Percentiles rank a stretch among this genome's conserved stretches.
Conservation (phyloP, 2,113 vertebrate genomes). For the Pluvialis apricaria region DNA sequence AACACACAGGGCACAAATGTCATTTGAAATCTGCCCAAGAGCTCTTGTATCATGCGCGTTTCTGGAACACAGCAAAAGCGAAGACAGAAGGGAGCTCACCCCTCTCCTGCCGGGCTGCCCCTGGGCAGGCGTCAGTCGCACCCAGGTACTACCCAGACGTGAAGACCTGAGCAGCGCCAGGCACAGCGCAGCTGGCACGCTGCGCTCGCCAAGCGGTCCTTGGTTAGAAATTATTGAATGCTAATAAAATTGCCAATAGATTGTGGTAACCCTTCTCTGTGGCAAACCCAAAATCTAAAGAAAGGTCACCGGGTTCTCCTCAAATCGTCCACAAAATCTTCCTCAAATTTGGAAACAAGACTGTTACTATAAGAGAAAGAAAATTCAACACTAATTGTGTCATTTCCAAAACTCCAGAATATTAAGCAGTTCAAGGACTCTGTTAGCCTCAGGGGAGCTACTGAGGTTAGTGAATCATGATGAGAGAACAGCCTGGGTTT, state of each 20-base stretch:
- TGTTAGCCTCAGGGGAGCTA: constrained; percentile 2
- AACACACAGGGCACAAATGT: neutral
- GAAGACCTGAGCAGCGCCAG: neutral
- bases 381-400: neutral
- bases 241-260: neutral
- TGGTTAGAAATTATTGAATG: neutral
- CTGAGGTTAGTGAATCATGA: constrained; percentile 5
- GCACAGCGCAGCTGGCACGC: neutral
- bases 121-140: rapidly evolving
- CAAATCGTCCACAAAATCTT: neutral
- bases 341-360: neutral
- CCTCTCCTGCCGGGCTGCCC: neutral
- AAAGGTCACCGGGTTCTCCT: neutral
- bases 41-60: neutral
- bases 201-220: neutral
- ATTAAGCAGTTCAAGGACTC: constrained; percentile 55
- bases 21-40: neutral
- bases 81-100: neutral
- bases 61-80: neutral
- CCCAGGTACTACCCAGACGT: neutral
- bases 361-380: neutral
- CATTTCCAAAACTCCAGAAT: constrained; percentile 7
- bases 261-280: neutral
- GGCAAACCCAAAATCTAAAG: neutral
- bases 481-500: neutral